These are phyloP conservation scores for Rutpela maculata DNA, from an alignment of 2,888 invertebrate genomes.

Conservation along the genomic window DNA sequence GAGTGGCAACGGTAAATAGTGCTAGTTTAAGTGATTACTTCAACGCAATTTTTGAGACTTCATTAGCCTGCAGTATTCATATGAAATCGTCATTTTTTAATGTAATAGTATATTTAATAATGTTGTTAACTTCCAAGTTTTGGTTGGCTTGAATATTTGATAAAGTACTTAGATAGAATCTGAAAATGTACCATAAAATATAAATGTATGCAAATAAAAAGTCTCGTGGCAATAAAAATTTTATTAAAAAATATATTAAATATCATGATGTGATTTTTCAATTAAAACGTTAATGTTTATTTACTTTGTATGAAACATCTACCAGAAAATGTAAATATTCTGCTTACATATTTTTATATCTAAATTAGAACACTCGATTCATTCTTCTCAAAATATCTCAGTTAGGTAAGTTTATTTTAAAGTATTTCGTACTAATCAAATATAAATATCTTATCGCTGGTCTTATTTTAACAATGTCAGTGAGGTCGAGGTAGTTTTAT, in stretches of 20 bases:
- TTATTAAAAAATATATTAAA: background rate
- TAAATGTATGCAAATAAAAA: constrained; percentile 12
- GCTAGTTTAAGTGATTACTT: constrained; percentile 75
- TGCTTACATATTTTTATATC: background rate
- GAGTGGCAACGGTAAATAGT: constrained; percentile 76
- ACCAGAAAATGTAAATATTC: background rate
- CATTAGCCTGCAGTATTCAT: constrained; percentile 43
- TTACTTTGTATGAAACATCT: background rate
- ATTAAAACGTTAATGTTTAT: background rate
- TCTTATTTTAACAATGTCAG: background rate
- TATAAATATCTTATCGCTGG: background rate
- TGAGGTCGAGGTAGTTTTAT: background rate
- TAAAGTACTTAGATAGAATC: constrained; percentile 17
- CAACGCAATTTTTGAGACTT: constrained; percentile 63
- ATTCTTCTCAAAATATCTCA: background rate
- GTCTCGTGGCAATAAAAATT: constrained; percentile 28
- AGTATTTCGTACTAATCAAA: background rate
- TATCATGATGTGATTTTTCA: background rate
- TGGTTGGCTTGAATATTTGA: constrained; percentile 26
- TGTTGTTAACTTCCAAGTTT: constrained; percentile 33
- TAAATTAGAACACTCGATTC: background rate
- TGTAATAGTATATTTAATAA: constrained; percentile 41
- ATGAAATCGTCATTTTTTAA: constrained; percentile 36
- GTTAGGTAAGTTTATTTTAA: background rate
- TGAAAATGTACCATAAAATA: constrained; percentile 24